Base-by-base conservation (phyloP, 2,888 invertebrate genomes). In the Adelphocoris suturalis region DNA sequence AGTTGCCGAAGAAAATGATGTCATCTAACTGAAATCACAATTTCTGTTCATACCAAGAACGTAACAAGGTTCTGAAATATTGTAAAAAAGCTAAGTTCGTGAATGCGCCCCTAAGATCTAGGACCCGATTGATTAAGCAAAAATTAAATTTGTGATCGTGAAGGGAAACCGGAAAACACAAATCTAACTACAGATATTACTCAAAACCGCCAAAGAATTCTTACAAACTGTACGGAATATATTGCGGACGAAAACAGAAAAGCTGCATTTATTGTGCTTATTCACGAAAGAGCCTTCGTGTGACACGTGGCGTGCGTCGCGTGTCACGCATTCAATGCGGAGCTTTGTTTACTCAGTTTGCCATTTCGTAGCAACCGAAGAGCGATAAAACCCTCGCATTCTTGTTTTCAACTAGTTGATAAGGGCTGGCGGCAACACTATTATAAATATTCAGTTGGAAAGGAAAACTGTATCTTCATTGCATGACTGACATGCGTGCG, bases 321-420 rank as follows among this genome's bases (percentile, higher is more conserved):
- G 9, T 27, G 27, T 68, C 23, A 23, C 23, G 23, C 19, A 61
- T n/a, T 19, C 61, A n/a, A 61, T 61, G n/a, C 19, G 61, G 23
- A 68, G 68, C 27, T 68, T 68, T 68, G 68, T 68, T 68, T 68
- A 68, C 68, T 27, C 5, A 19, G 27, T 19, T 23, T 7, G 68
- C 68, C 27, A 68, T 68, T 68, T 68, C 68, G 27, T 68, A 68
- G 68, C 68, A 68, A 68, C 68, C 68, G 23, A 68, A 68, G 68
- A 68, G 23, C 68, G 68, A 68, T 68, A 68, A 68, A 68, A 68
- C 23, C 23, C 23, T 68, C 68, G 68, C 68, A 68, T 68, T 68
- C 27, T 23, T 68, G 68, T 68, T 68, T 68, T 68, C 68, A 68
- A 68, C 68, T 19, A 13, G 27, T 68, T 68, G 68, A 68, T 68